phyloP scores from a whole-genome alignment of 2,113 vertebrate species.

The Gallinago media region DNA sequence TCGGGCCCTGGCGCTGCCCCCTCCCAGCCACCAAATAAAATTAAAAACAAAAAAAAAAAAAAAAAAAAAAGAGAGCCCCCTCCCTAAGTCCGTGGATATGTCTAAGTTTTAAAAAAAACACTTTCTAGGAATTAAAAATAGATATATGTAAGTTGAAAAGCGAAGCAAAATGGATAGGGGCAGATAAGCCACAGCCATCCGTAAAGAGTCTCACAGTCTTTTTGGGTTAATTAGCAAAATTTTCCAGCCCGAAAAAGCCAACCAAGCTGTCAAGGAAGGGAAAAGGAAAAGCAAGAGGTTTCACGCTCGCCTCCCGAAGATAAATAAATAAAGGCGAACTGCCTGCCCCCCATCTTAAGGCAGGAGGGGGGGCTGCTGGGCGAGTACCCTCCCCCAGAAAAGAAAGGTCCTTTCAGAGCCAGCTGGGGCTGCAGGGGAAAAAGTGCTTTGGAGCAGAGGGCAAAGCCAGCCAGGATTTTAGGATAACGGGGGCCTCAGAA shows the following conservation, averaged over 20 bases:
- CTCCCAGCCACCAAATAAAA: slow-evolving; percentile 56
- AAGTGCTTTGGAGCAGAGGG: neutral
- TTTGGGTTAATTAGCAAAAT: slow-evolving; percentile 52
- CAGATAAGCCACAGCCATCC: slow-evolving; percentile 38
- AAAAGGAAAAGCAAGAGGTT: slow-evolving; percentile 36
- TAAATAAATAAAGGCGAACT: slow-evolving; percentile 1
- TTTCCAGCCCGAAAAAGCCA: slow-evolving; percentile 42
- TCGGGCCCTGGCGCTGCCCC: slow-evolving; percentile 57
- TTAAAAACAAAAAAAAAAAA: slow-evolving; percentile 18
- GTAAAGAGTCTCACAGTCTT: slow-evolving; percentile 6
- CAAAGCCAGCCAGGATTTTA: neutral
- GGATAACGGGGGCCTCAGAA: neutral
- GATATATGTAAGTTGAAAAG: neutral
- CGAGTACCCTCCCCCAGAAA: neutral
- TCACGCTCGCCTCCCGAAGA: neutral
- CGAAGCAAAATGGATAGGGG: slow-evolving; percentile 11
- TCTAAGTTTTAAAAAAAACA: neutral
- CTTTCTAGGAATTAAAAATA: slow-evolving; percentile 22
- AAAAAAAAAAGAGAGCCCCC: neutral
- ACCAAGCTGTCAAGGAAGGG: slow-evolving; percentile 18
- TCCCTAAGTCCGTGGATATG: neutral
- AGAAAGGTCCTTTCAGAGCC: slow-evolving; percentile 35
- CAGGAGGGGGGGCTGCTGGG: neutral
- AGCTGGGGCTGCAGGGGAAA: neutral
- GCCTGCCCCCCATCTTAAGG: neutral